Conservation (phyloP, 1,140 invertebrate genomes). For the Liolophura sinensis region DNA sequence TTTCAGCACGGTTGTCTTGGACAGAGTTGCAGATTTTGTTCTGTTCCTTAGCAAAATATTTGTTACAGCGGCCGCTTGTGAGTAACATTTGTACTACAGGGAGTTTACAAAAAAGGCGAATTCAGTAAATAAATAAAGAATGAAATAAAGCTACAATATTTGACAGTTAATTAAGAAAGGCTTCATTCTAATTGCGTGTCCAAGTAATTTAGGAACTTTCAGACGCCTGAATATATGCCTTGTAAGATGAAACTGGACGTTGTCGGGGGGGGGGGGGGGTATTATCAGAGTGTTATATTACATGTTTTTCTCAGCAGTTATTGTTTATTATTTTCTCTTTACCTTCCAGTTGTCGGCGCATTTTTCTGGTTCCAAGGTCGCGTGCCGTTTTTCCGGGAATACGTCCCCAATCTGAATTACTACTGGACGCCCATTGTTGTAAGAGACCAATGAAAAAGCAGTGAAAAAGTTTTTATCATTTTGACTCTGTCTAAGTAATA, state of each 20-base stretch:
- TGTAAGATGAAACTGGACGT: no score
- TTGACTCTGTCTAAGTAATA: no score
- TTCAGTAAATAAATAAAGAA: neutral
- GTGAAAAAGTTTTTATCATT: no score
- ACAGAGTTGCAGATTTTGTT: constrained; percentile 90
- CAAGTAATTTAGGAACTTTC: no score
- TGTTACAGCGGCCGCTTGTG: constrained; percentile 73
- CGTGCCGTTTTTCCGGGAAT: constrained; percentile 39
- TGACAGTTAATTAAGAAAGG: no score
- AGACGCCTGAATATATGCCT: no score
- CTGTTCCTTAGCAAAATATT: constrained; percentile 88
- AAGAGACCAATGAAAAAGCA: constrained; percentile 22
- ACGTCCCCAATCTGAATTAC: constrained; percentile 64
- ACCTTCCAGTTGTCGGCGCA: constrained; percentile 49
- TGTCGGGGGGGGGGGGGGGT: no score
- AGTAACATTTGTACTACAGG: constrained; percentile 12
- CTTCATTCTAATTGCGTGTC: no score
- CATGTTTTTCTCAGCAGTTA: no score
- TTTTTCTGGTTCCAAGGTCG: constrained; percentile 59
- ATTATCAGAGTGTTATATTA: no score
- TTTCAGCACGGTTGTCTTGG: constrained; percentile 79
- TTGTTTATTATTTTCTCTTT: neutral
- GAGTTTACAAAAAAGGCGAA: neutral
- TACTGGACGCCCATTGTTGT: constrained; percentile 62
- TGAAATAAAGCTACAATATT: neutral